phyloP scores from a whole-genome alignment of 2,888 invertebrate species.

The Agrotis segetum region DNA sequence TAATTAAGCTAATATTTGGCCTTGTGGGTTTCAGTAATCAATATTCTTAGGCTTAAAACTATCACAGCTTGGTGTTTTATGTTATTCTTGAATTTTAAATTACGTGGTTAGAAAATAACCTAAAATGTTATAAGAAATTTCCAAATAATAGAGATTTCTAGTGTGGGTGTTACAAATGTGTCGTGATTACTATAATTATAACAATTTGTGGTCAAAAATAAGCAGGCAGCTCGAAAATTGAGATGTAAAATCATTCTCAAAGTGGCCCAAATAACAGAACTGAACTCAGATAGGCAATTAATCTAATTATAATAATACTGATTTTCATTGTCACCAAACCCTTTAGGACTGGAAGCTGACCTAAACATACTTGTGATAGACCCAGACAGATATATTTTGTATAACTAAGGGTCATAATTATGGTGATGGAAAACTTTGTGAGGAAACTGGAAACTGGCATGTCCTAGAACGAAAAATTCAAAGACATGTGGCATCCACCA shows the following conservation, averaged over 20 bases:
- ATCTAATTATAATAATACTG: not conserved
- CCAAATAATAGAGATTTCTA: not conserved
- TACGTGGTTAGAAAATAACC: not conserved
- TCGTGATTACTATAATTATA: not conserved
- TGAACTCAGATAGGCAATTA: not conserved
- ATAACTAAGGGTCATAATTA: too few relatives aligned
- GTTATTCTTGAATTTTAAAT: too few relatives aligned
- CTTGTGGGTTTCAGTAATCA: slow-evolving; percentile 12
- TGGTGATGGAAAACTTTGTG: too few relatives aligned
- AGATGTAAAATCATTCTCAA: not conserved
- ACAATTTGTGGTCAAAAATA: not conserved
- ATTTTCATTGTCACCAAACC: not conserved
- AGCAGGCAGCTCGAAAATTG: not conserved
- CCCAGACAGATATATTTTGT: not conserved
- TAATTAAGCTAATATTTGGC: slow-evolving; percentile 17
- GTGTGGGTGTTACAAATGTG: slow-evolving; percentile 1
- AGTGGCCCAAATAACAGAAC: not conserved
- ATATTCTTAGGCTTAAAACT: slow-evolving; percentile 6
- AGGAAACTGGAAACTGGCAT: too few relatives aligned
- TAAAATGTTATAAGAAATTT: not conserved
- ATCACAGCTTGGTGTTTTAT: not conserved
- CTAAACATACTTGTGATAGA: not conserved
- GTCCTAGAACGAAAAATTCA: too few relatives aligned
- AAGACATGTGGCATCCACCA: too few relatives aligned
- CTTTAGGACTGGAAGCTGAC: too few relatives aligned